Conservation (phyloP, 2,113 vertebrate genomes). For the Platanista minor region DNA sequence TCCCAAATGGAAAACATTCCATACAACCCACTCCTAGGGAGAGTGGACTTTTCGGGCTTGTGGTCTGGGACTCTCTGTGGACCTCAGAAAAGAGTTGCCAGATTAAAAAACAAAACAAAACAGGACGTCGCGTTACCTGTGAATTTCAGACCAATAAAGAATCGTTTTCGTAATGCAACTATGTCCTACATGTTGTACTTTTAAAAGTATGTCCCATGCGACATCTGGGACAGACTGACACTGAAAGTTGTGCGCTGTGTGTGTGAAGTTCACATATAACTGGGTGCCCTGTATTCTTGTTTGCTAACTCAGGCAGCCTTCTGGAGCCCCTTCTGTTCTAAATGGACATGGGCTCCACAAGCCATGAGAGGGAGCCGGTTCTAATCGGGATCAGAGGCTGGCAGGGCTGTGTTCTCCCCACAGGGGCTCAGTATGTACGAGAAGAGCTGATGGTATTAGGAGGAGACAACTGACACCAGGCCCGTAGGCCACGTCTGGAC, state of each 20-base stretch:
- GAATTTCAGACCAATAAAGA: background rate
- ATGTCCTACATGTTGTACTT: background rate
- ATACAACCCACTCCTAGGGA: background rate
- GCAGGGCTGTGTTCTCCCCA: background rate
- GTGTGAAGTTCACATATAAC: background rate
- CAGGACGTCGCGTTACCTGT: background rate
- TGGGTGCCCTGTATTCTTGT: background rate
- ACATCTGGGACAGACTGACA: background rate
- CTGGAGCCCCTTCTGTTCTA: background rate
- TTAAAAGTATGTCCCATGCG: background rate
- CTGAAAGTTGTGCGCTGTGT: background rate
- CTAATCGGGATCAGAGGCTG: background rate
- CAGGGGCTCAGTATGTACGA: background rate
- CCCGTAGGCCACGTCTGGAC: background rate
- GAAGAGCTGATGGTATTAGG: too few relatives aligned
- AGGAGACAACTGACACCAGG: background rate
- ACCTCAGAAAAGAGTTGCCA: background rate
- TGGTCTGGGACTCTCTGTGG: background rate
- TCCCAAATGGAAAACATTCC: background rate
- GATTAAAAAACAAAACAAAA: background rate
- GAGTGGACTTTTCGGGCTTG: background rate
- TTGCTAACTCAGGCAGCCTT: background rate
- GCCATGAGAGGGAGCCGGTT: accelerated
- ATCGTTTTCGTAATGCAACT: background rate
- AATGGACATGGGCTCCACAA: accelerated